Conservation (phyloP, 2,113 vertebrate species). For the Corythornis vintsioides region DNA sequence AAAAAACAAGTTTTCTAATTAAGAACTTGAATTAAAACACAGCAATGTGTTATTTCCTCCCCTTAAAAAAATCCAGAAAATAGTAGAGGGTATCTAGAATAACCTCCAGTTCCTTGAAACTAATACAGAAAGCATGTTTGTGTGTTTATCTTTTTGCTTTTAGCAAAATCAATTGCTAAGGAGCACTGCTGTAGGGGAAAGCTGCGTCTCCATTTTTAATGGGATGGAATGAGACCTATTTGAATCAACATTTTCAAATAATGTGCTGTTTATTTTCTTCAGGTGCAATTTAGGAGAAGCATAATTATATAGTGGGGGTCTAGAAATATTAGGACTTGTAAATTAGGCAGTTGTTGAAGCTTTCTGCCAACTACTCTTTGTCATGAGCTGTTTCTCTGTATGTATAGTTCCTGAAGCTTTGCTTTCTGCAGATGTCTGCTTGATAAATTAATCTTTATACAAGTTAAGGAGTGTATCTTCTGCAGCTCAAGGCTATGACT, state of each 20-base stretch:
- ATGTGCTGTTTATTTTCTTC: not conserved
- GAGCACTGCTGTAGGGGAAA: not conserved
- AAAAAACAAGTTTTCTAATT: not conserved
- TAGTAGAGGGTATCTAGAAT: not conserved
- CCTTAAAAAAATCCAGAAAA: not conserved
- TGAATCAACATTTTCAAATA: not conserved
- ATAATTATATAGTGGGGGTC: not conserved
- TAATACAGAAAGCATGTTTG: not conserved
- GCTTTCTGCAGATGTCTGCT: not conserved
- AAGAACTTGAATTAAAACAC: not conserved
- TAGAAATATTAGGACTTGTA: not conserved
- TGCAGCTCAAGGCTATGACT: not conserved
- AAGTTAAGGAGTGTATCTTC: not conserved
- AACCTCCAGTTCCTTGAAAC: not conserved
- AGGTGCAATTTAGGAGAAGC: not conserved
- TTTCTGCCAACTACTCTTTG: not conserved
- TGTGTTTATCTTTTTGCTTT: not conserved
- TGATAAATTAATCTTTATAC: not conserved
- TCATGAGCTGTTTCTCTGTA: not conserved
- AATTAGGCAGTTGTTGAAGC: not conserved
- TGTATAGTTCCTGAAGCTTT: not conserved
- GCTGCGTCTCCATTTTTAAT: not conserved
- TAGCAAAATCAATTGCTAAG: not conserved
- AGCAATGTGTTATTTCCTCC: not conserved
- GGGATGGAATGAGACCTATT: not conserved